Conservation (phyloP, 1,140 invertebrate genomes). For the Neodiprion lecontei region DNA sequence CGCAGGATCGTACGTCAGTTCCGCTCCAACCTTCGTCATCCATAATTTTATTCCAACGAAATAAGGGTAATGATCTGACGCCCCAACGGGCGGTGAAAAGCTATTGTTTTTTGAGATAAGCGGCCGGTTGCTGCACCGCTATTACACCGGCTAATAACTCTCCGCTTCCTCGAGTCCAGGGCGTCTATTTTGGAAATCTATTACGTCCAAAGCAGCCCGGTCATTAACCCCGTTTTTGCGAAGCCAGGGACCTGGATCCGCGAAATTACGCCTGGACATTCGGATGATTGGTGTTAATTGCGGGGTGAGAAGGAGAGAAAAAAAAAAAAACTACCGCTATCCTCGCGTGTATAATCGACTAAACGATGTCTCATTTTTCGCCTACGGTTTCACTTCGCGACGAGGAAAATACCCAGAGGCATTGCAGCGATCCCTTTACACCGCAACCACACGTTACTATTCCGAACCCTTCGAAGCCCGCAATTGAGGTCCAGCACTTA, state of each 20-base stretch:
- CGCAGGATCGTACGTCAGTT: too few relatives aligned
- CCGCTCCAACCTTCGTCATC: too few relatives aligned
- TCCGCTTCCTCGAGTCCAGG: neutral
- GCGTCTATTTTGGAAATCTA: conserved; percentile 5
- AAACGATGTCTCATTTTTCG: neutral
- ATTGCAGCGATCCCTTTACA: neutral
- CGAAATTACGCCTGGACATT: neutral
- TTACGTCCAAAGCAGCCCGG: neutral
- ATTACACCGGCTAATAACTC: conserved; percentile 2
- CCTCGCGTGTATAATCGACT: neutral
- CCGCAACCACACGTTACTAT: neutral
- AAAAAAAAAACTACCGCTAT: neutral
- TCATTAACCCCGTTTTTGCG: neutral
- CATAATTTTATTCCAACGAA: too few relatives aligned
- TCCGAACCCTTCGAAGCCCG: neutral
- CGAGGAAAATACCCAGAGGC: neutral
- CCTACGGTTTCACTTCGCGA: neutral
- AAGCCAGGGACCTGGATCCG: neutral
- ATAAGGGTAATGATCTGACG: too few relatives aligned
- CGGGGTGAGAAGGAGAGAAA: neutral
- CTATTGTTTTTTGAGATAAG: too few relatives aligned
- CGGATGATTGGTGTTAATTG: neutral
- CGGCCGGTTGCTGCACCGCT: neutral
- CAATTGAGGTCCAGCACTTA: neutral
- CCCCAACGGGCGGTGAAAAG: too few relatives aligned